phyloP scores from a whole-genome alignment of 92 coral and sea anemone genomes.

The Parazoanthus atlanticus region DNA sequence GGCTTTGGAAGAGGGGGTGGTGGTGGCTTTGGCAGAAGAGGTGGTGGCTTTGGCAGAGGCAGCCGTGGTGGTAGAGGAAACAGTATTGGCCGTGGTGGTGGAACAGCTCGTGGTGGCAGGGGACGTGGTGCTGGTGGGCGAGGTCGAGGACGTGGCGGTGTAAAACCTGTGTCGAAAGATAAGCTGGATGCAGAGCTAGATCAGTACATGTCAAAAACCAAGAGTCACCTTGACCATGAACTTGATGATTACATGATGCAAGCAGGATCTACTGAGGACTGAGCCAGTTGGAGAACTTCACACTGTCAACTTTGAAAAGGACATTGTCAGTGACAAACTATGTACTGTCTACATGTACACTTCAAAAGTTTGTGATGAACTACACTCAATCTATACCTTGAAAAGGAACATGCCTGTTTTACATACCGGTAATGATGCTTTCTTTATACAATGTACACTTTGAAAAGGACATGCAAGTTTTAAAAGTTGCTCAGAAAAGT shows the following conservation, averaged over 20 bases:
- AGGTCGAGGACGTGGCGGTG: conserved; percentile 52
- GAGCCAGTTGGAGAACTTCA: not conserved
- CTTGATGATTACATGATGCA: conserved; percentile 93
- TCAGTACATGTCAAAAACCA: conserved; percentile 93
- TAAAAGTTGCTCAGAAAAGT: not conserved
- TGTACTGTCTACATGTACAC: not conserved
- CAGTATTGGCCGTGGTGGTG: conserved; percentile 58
- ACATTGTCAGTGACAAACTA: not conserved
- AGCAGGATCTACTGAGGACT: conserved; percentile 58
- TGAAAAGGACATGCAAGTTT: not conserved
- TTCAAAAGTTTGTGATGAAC: not conserved
- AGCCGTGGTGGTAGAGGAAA: conserved; percentile 60
- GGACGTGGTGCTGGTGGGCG: conserved; percentile 68
- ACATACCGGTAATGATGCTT: not conserved
- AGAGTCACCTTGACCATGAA: conserved; percentile 91
- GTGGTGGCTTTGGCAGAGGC: conserved; percentile 51
- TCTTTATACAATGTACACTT: not conserved
- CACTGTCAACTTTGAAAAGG: not conserved
- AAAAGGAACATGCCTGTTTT: not conserved
- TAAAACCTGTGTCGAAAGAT: conserved; percentile 73
- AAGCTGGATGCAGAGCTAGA: conserved; percentile 91
- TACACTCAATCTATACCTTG: not conserved
- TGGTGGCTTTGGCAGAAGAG: conserved; percentile 58
- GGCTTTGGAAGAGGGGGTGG: conserved; percentile 48
- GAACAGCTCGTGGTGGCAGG: conserved; percentile 59